Conservation (phyloP, 2,888 invertebrate species). For the Desoria tigrina region DNA sequence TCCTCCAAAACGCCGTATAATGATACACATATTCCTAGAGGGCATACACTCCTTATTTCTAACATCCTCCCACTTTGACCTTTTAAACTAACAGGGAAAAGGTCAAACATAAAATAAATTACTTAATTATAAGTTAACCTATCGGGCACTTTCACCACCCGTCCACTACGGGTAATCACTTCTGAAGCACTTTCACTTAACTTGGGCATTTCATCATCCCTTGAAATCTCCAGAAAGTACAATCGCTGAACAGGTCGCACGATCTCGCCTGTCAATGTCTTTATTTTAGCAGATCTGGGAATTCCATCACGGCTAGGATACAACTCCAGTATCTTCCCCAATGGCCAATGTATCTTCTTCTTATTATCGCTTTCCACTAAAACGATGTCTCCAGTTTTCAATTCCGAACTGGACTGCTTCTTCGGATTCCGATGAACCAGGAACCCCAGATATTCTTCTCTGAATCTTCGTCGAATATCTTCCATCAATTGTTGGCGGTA, state of each 20-base stretch:
- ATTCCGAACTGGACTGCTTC: too few species aligned
- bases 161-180: neutral
- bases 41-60: too few species aligned
- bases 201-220: neutral
- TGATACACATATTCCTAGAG: too few species aligned
- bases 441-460: slow-evolving; percentile 8
- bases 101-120: too few species aligned
- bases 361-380: neutral
- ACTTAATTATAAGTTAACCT: too few species aligned
- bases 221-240: neutral
- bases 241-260: neutral
- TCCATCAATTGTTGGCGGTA: slow-evolving; percentile 7
- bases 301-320: slow-evolving; percentile 1
- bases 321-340: slow-evolving; percentile 1
- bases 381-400: slow-evolving; percentile 14
- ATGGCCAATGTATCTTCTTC: slow-evolving; percentile 1
- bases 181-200: neutral
- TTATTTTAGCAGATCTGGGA: neutral
- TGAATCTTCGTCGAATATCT: slow-evolving; percentile 6
- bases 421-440: neutral
- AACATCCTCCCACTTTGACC: too few species aligned
- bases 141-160: neutral
- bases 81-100: too few species aligned
- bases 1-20: too few species aligned
- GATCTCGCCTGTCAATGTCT: neutral